These are phyloP conservation scores for Acanthopleura granulata DNA, from an alignment of 2,888 invertebrate species.

Conservation along the genomic window DNA sequence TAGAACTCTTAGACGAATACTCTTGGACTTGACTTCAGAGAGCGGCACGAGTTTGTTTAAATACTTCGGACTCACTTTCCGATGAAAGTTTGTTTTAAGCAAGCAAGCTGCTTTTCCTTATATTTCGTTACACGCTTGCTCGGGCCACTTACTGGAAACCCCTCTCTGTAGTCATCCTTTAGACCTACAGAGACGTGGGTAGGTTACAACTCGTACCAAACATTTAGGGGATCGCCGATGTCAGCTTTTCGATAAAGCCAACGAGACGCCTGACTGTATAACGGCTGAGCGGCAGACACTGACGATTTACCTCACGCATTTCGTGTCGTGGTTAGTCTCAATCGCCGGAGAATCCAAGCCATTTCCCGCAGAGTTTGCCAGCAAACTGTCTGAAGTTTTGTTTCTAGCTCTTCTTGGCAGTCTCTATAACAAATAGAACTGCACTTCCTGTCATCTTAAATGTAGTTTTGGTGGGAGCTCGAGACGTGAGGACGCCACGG, in stretches of 20 bases:
- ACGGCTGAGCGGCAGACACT: background rate
- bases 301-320: conserved; percentile 14
- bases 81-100: too few species aligned
- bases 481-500: conserved; percentile 15
- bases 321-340: conserved; percentile 8
- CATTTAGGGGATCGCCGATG: background rate
- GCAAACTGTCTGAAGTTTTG: conserved; percentile 7
- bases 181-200: too few species aligned
- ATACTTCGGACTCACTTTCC: too few species aligned
- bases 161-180: too few species aligned
- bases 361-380: background rate
- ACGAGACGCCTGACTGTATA: conserved; percentile 2
- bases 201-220: background rate
- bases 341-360: background rate
- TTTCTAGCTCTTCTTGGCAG: conserved; percentile 11
- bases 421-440: conserved; percentile 13
- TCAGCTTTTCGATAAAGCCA: conserved; percentile 11
- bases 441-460: background rate
- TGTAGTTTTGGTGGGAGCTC: background rate
- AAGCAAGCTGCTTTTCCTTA: too few species aligned
- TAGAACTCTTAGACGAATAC: too few species aligned
- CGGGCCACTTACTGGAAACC: too few species aligned
- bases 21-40: too few species aligned
- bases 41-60: too few species aligned
- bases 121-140: too few species aligned